phyloP scores from a whole-genome alignment of 2,113 vertebrate species.

The Ploceus nigricollis region DNA sequence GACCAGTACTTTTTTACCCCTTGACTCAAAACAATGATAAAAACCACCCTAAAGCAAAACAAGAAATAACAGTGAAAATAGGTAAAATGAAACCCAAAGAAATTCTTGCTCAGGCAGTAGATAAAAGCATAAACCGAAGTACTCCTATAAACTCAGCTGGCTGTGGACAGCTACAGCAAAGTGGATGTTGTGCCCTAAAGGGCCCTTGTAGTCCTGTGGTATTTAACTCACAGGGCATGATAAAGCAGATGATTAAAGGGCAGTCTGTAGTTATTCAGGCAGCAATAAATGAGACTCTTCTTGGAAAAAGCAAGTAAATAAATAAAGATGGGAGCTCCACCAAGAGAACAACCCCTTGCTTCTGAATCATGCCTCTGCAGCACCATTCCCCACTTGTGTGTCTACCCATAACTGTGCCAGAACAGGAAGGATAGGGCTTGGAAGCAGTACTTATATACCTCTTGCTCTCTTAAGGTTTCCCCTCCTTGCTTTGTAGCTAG shows the following conservation, averaged over 20 bases:
- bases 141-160: not conserved
- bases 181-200: constrained; percentile 41
- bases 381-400: not conserved
- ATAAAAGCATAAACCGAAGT: not conserved
- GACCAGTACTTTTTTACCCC: not conserved
- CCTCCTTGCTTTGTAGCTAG: not conserved
- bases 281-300: constrained; percentile 13
- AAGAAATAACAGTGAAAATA: not conserved
- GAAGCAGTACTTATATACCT: not conserved
- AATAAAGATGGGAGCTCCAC: not conserved
- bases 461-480: not conserved
- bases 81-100: not conserved
- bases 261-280: not conserved
- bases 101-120: not conserved
- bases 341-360: not conserved
- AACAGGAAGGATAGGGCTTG: not conserved
- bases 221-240: not conserved
- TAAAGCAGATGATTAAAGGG: constrained; percentile 45
- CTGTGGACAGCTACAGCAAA: not conserved
- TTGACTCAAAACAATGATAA: not conserved
- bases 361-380: not conserved
- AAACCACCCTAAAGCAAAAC: not conserved
- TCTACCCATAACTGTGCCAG: not conserved
- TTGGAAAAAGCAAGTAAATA: constrained; percentile 13
- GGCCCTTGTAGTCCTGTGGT: not conserved